A percentile compares a stretch with the other conserved stretches of the same genome.
phyloP scores from a whole-genome alignment of 2,797 vertebrate genomes.

The Gambelia wislizenii region DNA sequence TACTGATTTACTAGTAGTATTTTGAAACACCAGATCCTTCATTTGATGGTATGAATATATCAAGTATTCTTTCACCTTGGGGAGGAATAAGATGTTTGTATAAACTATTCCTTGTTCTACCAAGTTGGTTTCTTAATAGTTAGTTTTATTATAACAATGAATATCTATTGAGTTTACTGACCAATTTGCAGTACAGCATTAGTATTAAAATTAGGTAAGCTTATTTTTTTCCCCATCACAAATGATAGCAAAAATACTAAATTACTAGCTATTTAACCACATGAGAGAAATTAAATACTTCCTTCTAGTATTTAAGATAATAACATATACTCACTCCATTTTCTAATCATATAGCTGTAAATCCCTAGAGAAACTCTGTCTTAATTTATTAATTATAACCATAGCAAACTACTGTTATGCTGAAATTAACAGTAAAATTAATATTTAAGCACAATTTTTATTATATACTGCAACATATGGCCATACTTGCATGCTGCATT shows the following conservation, averaged over 20 bases:
- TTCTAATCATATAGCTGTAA: conserved; percentile 41
- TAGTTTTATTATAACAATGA: conserved; percentile 36
- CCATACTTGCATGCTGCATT: fast-evolving
- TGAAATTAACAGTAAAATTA: conserved; percentile 38
- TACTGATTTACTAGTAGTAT: background rate
- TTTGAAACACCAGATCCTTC: background rate
- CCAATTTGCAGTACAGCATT: conserved; percentile 25
- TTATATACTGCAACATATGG: conserved; percentile 17
- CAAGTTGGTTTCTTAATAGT: conserved; percentile 14
- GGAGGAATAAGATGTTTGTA: background rate
- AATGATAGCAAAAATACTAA: background rate
- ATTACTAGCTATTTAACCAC: conserved; percentile 42
- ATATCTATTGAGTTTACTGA: background rate
- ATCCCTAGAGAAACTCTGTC: conserved; percentile 40
- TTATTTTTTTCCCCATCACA: background rate
- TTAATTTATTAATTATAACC: conserved; percentile 63
- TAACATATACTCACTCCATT: conserved; percentile 55
- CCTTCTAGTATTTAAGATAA: conserved; percentile 51
- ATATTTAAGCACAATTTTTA: conserved; percentile 34
- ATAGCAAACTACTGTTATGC: conserved; percentile 29
- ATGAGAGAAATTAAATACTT: conserved; percentile 49
- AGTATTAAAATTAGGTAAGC: background rate
- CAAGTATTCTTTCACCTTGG: background rate
- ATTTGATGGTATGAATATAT: background rate
- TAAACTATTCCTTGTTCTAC: background rate